Percentiles rank a stretch among this genome's conserved stretches.
Conservation (phyloP, 2,113 vertebrate species). For the Pogonocichla stellata region DNA sequence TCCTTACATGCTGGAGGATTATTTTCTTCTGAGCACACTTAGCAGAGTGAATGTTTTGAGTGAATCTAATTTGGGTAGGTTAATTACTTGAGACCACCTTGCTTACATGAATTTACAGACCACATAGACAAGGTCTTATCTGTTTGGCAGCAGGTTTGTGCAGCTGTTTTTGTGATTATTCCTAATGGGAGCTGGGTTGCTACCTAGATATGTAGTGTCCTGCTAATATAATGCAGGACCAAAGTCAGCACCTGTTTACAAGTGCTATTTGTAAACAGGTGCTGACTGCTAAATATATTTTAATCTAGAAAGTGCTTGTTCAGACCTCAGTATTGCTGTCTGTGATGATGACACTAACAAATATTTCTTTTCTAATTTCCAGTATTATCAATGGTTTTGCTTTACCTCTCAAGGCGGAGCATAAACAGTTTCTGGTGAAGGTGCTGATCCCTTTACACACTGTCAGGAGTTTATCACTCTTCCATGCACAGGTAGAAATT, state of each 20-base stretch:
- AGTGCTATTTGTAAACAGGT: background rate
- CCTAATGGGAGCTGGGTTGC: background rate
- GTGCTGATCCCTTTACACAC: conserved; percentile 98
- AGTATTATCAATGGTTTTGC: conserved; percentile 99
- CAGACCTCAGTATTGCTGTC: background rate
- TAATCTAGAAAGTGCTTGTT: background rate
- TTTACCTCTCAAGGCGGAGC: conserved; percentile 97
- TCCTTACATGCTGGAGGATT: background rate
- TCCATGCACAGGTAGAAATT: conserved; percentile 93
- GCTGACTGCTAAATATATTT: background rate
- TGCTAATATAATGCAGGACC: background rate
- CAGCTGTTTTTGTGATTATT: background rate
- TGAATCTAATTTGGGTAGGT: background rate
- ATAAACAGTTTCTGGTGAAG: conserved; percentile 99
- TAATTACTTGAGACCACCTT: background rate
- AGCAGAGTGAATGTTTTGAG: background rate
- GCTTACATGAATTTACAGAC: background rate
- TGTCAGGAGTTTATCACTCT: conserved; percentile 97
- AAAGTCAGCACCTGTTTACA: background rate
- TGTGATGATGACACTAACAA: conserved; percentile 39
- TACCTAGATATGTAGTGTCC: background rate
- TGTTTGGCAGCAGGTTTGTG: conserved; percentile 20
- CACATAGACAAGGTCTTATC: background rate
- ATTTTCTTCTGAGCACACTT: background rate
- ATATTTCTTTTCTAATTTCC: conserved; percentile 57